These are phyloP conservation scores for Rousettus madagascariensis DNA, from an alignment of 2,797 vertebrate genomes.

Conservation along the genomic window DNA sequence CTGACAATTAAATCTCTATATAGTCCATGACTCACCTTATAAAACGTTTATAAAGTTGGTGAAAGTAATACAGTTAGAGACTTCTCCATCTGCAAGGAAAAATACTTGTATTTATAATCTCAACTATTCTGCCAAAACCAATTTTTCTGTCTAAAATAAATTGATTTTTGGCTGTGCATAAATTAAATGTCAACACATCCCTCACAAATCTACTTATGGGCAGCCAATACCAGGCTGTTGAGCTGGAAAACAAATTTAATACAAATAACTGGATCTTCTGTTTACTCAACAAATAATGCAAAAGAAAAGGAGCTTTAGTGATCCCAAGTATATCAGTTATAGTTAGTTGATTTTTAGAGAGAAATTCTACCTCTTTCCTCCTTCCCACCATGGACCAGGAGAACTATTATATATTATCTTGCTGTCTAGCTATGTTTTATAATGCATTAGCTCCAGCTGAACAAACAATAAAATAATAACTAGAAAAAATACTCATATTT, in stretches of 20 bases:
- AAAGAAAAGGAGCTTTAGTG: slow-evolving; percentile 26
- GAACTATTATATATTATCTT: background rate
- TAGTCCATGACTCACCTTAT: background rate
- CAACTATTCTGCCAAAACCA: slow-evolving; percentile 51
- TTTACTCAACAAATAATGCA: slow-evolving; percentile 66
- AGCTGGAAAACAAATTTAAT: slow-evolving; percentile 55
- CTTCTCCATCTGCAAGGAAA: slow-evolving; percentile 21
- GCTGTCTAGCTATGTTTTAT: slow-evolving; percentile 9
- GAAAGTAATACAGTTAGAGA: slow-evolving; percentile 28
- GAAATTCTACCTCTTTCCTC: background rate
- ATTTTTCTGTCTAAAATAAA: slow-evolving; percentile 66
- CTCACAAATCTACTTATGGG: slow-evolving; percentile 44
- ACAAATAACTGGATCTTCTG: slow-evolving; percentile 49
- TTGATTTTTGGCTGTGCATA: slow-evolving; percentile 70
- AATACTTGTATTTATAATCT: slow-evolving; percentile 55
- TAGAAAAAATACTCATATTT: background rate
- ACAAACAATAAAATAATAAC: slow-evolving; percentile 10
- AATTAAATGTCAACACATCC: slow-evolving; percentile 72
- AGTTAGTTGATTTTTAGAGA: slow-evolving; percentile 57
- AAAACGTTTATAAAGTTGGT: slow-evolving; percentile 32
- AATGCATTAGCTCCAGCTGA: slow-evolving; percentile 5
- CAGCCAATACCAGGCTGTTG: background rate
- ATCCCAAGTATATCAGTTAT: background rate
- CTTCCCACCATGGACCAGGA: background rate
- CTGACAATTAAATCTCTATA: background rate